Base-by-base conservation (phyloP, 2,113 vertebrate species). In the Genyomyrus donnyi region DNA sequence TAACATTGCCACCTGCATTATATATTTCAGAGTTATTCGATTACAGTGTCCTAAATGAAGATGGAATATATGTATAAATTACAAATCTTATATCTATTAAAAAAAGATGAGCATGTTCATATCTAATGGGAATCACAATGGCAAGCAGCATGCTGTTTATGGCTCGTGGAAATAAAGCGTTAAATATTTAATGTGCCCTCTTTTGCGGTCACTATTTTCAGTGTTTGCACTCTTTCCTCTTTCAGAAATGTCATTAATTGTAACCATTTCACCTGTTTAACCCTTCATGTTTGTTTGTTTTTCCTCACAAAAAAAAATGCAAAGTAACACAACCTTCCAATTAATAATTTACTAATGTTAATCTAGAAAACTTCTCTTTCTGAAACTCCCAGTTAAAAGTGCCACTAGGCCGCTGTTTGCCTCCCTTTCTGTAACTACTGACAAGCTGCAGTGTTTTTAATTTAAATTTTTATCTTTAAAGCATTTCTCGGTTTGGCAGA, bases 271-370 rank as follows among this genome's bases (percentile, higher is more conserved):
- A 48, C 39, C 58, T 87, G n/a, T 74, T 90, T 90, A 87, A 9
- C 31, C 35, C 11, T 27, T 49, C 21, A 1, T n/a, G 46, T 87
- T 53, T 53, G 19, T 85, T 85, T 85, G 42, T 85, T 15, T 85
- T 48, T 24, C 83, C 83, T 46, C 39, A 85, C 0, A 46, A 85
- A 48, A 48, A 85, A 85, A 46, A 84, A 39, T 87, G 85, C n/a
- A 46, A 10, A 49, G 46, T 91, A 91, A 91, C 52, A 62, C 3
- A 87, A 87, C 52, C 31, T 5, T 56, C 70, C 58, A 84, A 74
- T 42, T 19, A 39, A 80, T 42, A 80, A 42, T 80, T 19, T 19
- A 80, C 35, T 39, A 19, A 42, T 19, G 0, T 42, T 80, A 42
- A 80, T 42, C 13, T 6, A 80, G 35, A 80, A 80, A 80, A 19